Evolutionary conservation across 2,888 invertebrate species (phyloP), one percentile per base, ranked within the genome.

Genomic region (Drosophila incognita): DNA sequence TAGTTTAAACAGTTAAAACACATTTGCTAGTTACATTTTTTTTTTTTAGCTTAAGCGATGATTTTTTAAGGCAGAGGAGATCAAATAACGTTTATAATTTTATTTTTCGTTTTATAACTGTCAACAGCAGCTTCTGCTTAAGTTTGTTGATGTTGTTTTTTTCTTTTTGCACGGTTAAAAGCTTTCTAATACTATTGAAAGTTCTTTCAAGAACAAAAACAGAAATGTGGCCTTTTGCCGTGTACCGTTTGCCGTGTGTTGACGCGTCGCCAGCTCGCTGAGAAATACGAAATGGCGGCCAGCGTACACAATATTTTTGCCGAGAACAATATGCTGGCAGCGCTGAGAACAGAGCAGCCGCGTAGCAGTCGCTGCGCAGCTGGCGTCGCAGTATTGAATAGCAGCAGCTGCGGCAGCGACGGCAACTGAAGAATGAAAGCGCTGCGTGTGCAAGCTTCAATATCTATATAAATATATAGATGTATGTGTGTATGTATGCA

Each of bases 221-320:
- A 62, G 59, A 59, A 58, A 68, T 65, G 69, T 64, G 58, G 70
- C 63, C 74, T 72, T 67, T 64, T 58, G 70, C 65, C 74, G 74
- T 67, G 51, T 74, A 52, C 74, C 76, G 51, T 51, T 51, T 51
- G 51, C 51, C 11, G 18, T 51, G 80, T 91, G 90, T 88, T 81
- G 78, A 81, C 92, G 92, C 89, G 83, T 91, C 75, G 92, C 90
- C 82, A 85, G 92, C 84, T 90, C 81, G 82, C 81, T 83, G 89
- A 81, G 90, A 87, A 91, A 90, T 92, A 91, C 83, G 81, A 78
- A 74, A 75, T 84, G 79, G 87, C 81, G 79, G 75, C 63, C 68
- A 74, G 74, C 49, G 82, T 74, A 69, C 74, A 60, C n/a, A 36
- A 29, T 69, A 83, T 62, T 84, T 84, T 84, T 65, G 80, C 74